Base-by-base conservation (phyloP, 2,888 invertebrate species). In the Cryptophagus acutangulus region DNA sequence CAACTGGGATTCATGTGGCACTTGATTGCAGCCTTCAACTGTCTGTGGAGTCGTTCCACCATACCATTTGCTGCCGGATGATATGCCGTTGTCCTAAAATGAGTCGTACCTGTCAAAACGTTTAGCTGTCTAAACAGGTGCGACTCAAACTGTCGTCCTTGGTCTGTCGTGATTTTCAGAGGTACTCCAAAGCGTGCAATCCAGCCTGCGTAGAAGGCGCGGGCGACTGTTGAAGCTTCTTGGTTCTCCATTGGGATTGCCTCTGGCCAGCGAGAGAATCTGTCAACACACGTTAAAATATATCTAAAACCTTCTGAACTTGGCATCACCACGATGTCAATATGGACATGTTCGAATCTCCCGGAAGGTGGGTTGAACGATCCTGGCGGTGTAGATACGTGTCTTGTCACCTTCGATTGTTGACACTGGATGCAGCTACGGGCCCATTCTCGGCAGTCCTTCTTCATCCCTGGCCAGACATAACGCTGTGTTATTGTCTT, bases 401-500 rank as follows among this genome's bases (percentile, higher is more conserved):
- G 26, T 26, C n/a, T 3, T 6, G n/a, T 4, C 3, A 26, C 26
- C 12, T 26, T 26, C 3, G 5, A 6, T 3, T 8, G 4, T 26
- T 26, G 26, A 26, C 26, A 26, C 12, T 26, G 5, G 3, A 4
- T 8, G 26, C 26, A 29, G 14, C 15, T 30, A 2, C 48, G 49
- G 1, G 60, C 48, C 67, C 66, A 69, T 1, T 45, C 29, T 34
- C 66, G 9, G 12, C 33, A 25, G 16, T 43, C 37, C 25, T 35
- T 2, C 9, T 38, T 37, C 33, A 46, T 38, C 15, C 13, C n/a
- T 2, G 41, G 43, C 46, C 46, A 46, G 6, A 44, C 35, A 17
- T 52, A 69, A 1, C 62, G 49, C 16, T 62, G 25, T 0, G 57
- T 35, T 0, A 69, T 49, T 2, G 66, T 12, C 20, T 14, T 49